Percentiles rank a stretch among this genome's conserved stretches.
phyloP scores from a whole-genome alignment of 2,797 vertebrate species.

The Helicolenus hilgendorfi region DNA sequence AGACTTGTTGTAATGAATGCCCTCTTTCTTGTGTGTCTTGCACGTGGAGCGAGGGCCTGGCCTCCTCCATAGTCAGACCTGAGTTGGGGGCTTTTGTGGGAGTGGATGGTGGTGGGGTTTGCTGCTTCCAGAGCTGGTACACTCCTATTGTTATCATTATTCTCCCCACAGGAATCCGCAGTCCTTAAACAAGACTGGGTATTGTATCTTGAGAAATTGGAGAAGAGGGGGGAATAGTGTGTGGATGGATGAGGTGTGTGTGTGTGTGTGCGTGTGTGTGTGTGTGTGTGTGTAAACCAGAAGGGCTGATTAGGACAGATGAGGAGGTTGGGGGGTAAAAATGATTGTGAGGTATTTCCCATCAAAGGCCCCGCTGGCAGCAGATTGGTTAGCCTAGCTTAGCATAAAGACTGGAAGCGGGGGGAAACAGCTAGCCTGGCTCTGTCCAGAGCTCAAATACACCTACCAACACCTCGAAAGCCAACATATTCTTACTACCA shows the following conservation, averaged over 20 bases:
- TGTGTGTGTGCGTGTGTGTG: background rate
- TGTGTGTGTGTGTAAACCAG: background rate
- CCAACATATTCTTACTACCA: too few relatives aligned
- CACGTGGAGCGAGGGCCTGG: conserved; percentile 3
- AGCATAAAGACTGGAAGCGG: background rate
- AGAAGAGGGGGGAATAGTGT: background rate
- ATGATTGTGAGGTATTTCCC: conserved; percentile 23
- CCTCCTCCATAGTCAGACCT: conserved; percentile 37
- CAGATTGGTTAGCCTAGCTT: background rate
- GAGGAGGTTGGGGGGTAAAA: background rate
- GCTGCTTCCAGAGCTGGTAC: conserved; percentile 8
- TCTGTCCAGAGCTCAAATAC: background rate
- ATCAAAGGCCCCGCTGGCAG: conserved; percentile 17
- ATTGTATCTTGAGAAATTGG: conserved; percentile 23
- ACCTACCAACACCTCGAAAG: too few relatives aligned
- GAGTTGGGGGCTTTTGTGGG: background rate
- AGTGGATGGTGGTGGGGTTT: background rate
- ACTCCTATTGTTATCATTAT: conserved; percentile 51
- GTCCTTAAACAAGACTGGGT: conserved; percentile 52
- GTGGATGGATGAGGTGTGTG: background rate
- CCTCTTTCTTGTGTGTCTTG: conserved; percentile 67
- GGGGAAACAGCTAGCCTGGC: background rate
- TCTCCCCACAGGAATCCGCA: conserved; percentile 24
- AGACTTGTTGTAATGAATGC: conserved; percentile 81
- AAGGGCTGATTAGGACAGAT: background rate